phyloP scores from a whole-genome alignment of 1,140 invertebrate species.

The Calosoma granatense region DNA sequence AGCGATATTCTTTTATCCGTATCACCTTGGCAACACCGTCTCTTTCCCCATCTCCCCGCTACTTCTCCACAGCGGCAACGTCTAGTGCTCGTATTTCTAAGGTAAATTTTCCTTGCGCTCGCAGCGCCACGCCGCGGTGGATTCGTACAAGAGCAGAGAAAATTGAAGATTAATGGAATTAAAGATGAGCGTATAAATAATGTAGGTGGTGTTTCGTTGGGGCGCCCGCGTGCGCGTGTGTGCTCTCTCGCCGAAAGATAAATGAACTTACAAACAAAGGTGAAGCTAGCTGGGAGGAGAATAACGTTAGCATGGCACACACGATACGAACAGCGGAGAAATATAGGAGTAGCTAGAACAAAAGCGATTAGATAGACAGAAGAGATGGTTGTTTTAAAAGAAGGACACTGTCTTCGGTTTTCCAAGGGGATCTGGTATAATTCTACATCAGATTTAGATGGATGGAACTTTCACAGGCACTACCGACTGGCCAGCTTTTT shows the following conservation, averaged over 20 bases:
- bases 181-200: constrained; percentile 5
- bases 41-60: not conserved
- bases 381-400: too few species aligned
- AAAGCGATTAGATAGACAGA: too few species aligned
- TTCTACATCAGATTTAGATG: too few species aligned
- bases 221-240: not conserved
- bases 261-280: constrained; percentile 9
- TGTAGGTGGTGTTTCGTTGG: not conserved
- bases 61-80: not conserved
- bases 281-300: not conserved
- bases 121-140: not conserved
- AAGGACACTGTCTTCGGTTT: too few species aligned
- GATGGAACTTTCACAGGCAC: too few species aligned
- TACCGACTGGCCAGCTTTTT: too few species aligned
- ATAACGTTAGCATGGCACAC: too few species aligned
- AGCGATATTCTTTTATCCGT: not conserved
- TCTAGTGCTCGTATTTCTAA: not conserved
- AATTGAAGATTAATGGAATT: constrained; percentile 9
- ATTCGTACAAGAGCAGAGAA: not conserved
- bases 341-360: too few species aligned
- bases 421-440: too few species aligned
- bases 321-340: too few species aligned
- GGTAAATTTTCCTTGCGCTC: not conserved
- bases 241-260: not conserved
- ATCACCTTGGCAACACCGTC: not conserved